Base-by-base conservation (phyloP, 2,888 invertebrate species). In the Drosophila ochracea region DNA sequence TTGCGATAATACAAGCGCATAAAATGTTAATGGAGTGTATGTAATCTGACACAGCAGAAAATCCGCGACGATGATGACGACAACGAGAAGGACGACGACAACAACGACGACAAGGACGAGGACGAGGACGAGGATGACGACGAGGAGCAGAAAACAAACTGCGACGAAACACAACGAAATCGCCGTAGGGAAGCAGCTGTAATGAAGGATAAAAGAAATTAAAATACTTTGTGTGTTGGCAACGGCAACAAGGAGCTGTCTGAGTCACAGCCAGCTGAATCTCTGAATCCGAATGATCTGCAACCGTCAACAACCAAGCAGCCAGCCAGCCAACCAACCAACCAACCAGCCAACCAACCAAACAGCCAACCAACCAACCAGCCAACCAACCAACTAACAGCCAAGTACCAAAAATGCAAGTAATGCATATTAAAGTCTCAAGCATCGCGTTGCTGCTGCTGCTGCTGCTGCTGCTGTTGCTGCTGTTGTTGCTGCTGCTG, bases 1-100 rank as follows among this genome's bases (percentile, higher is more conserved):
- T 92, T 91, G 92, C 91, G 92, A 91, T 92, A 92, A 92, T 92
- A 92, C 92, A 92, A 91, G 92, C 83, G 89, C 92, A 90, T 92
- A 92, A 92, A 91, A 92, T 92, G 91, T 92, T 91, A 92, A 91
- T 91, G 92, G 91, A 91, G 91, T 87, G 91, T 84, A 90, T 91
- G 91, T 91, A 92, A 92, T 91, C 90, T 86, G 89, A 92, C 82
- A 89, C 89, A 90, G 78, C 78, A 76, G 68, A 74, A 71, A 62
- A 43, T 55, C 47, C 47, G 47, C 47, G 47, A 25, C 25, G 47
- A 25, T 25, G 47, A 47, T 16, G 47, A 25, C 47, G 47, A 47
- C 47, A 25, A 47, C 16, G 9, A 47, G 4, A 2, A 47, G 47
- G 25, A 47, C 13, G 21, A 47, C 47, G 16, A 47, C 21, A 1